Evolutionary conservation across 2,888 invertebrate genomes (phyloP).

Genomic region (Pammene aurita): DNA sequence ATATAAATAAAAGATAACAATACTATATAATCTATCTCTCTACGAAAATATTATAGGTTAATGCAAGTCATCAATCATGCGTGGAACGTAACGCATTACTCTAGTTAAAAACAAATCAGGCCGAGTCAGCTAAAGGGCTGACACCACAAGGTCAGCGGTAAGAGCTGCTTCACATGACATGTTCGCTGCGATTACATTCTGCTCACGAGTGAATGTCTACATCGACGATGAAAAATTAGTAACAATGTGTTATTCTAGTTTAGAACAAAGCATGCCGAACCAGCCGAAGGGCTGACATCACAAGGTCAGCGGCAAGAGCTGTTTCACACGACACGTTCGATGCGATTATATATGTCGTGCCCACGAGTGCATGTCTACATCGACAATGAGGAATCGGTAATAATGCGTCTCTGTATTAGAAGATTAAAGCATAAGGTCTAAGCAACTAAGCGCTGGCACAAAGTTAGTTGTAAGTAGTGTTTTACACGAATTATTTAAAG

Average conservation of each 20-base stretch:
- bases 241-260: not conserved
- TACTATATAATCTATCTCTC: constrained; percentile 45
- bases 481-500: constrained; percentile 15
- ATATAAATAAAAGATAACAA: not conserved
- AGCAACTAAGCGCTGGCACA: constrained; percentile 2
- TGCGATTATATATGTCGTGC: constrained; percentile 8
- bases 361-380: not conserved
- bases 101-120: constrained; percentile 71
- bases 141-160: constrained; percentile 50
- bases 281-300: too few species aligned
- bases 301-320: constrained; percentile 37
- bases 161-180: constrained; percentile 24
- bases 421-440: not conserved
- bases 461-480: not conserved
- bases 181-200: constrained; percentile 13
- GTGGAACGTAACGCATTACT: constrained; percentile 45
- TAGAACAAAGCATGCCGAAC: too few species aligned
- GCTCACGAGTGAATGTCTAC: not conserved
- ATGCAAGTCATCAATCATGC: constrained; percentile 38
- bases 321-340: constrained; percentile 19
- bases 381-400: not conserved
- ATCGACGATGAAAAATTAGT: not conserved
- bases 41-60: constrained; percentile 34
- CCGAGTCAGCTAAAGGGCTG: constrained; percentile 48
- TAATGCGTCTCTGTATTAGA: not conserved